phyloP scores from a whole-genome alignment of 2,888 invertebrate species.

The Piscicola geometra region DNA sequence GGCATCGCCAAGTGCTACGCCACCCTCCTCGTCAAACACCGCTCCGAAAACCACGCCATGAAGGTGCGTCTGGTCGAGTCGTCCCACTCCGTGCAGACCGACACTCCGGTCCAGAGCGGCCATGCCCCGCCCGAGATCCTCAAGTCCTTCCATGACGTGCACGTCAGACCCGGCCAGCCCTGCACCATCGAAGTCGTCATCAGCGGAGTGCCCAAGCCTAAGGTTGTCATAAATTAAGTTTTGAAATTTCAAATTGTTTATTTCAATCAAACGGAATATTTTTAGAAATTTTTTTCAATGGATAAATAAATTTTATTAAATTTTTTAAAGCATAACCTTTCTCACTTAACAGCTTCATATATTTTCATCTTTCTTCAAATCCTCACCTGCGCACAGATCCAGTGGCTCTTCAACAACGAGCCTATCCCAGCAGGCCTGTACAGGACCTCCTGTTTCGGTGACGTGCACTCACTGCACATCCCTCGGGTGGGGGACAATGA shows the following conservation, averaged over 20 bases:
- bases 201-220: slow-evolving; percentile 70
- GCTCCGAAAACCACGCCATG: slow-evolving; percentile 39
- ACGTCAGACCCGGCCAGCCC: slow-evolving; percentile 51
- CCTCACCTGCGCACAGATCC: slow-evolving; percentile 56
- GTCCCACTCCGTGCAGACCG: slow-evolving; percentile 37
- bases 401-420: slow-evolving; percentile 72
- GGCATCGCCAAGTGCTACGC: slow-evolving; percentile 78
- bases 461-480: slow-evolving; percentile 56
- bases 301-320: background rate
- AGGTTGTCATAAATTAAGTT: slow-evolving; percentile 60
- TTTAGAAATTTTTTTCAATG: background rate
- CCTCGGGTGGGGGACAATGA: slow-evolving; percentile 55
- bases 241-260: too few relatives aligned
- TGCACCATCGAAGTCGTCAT: slow-evolving; percentile 53
- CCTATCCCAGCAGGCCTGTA: slow-evolving; percentile 68
- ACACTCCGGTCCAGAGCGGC: slow-evolving; percentile 31
- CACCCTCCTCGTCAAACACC: slow-evolving; percentile 63
- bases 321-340: too few relatives aligned
- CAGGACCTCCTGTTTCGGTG: slow-evolving; percentile 54
- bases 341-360: too few relatives aligned
- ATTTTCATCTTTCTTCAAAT: background rate
- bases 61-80: slow-evolving; percentile 41
- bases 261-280: too few relatives aligned
- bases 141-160: slow-evolving; percentile 51
- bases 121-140: slow-evolving; percentile 53